A percentile compares a stretch with the other conserved stretches of the same genome.
phyloP scores from a whole-genome alignment of 2,113 vertebrate species.

The Pipra filicauda region DNA sequence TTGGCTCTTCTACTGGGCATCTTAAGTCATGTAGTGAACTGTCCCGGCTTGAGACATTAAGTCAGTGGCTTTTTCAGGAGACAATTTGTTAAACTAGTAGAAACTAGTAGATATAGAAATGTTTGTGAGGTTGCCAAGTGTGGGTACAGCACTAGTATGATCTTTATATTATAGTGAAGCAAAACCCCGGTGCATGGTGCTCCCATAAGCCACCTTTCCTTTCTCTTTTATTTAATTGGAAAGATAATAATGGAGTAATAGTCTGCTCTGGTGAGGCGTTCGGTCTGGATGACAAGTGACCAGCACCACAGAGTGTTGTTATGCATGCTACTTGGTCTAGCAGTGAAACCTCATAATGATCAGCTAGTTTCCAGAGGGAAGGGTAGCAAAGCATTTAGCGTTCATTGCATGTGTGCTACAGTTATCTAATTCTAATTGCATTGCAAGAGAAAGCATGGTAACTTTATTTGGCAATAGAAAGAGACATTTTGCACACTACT shows the following conservation, averaged over 20 bases:
- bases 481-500: not conserved
- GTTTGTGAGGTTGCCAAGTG: not conserved
- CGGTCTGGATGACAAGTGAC: not conserved
- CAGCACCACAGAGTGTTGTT: not conserved
- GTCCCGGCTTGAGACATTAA: not conserved
- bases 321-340: not conserved
- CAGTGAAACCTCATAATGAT: not conserved
- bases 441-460: not conserved
- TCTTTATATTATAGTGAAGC: not conserved
- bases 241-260: not conserved
- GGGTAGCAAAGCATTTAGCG: not conserved
- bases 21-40: not conserved
- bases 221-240: not conserved
- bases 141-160: not conserved
- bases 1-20: not conserved
- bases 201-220: not conserved
- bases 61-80: not conserved
- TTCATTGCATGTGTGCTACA: not conserved
- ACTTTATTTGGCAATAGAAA: not conserved
- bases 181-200: fast-evolving
- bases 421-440: not conserved
- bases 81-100: not conserved
- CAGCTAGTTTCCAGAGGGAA: not conserved
- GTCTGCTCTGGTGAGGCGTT: not conserved
- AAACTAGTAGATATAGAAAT: not conserved